Base-by-base conservation (phyloP, 2,113 vertebrate genomes). In the Arenaria interpres region DNA sequence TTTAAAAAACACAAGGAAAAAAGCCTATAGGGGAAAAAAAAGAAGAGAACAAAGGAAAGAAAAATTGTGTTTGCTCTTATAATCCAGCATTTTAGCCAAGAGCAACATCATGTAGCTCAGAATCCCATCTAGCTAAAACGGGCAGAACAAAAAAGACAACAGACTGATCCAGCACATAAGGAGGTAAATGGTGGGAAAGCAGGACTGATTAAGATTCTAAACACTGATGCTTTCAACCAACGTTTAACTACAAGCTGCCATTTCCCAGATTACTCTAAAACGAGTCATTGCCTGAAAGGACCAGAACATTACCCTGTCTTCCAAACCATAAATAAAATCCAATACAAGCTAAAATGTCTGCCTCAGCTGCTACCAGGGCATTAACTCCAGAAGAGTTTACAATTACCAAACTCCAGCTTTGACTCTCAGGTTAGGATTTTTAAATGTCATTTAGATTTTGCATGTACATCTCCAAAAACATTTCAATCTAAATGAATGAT, bases 221-320 rank as follows among this genome's bases (percentile, higher is more conserved):
- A 88, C 56, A 69, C 48, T 63, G n/a, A 69, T 80, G 48, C 79
- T 93, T 85, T 89, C 48, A 89, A 69, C 16, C 53, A 37, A 78
- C 74, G 41, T 89, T 80, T 67, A 72, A 76, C 56, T 43, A 89
- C 25, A 81, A 78, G n/a, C 46, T 84, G 39, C n/a, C 45, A 48
- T 85, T 89, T 89, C 79, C 79, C 84, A 46, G 27, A 93, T 73
- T 85, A 89, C 53, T 84, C 79, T 85, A 79, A 89, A 93, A 54
- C 19, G 74, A 68, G 73, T 68, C 6, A 68, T 81, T 71, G 16
- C 32, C 33, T 69, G 53, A 87, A 91, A 91, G 78, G 41, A 54
- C 23, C 39, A 78, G 46, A 91, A 91, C 33, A 54, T 78, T 88
- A 51, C 73, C 54, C 37, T 71, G 59, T 56, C 46, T 87, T 88